Evolutionary conservation across 2,797 vertebrate species (phyloP), one percentile per base, ranked within the genome.

Genomic region (Myotis findleyi): DNA sequence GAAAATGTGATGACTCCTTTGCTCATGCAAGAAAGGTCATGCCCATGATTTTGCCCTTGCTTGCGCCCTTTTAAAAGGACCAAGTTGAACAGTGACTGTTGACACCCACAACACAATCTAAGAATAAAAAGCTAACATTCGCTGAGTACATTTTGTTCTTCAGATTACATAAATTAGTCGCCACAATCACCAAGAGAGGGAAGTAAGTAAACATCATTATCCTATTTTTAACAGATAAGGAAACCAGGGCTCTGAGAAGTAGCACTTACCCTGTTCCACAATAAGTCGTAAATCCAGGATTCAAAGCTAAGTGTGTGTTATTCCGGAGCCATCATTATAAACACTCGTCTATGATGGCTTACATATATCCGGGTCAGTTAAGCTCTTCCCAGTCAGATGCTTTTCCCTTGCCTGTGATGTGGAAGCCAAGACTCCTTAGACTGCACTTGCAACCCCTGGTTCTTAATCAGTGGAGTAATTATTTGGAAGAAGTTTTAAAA

Each of bases 91-190:
- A 55, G 17, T 8, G 41, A 68, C 55, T 36, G 6, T 62, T 86
- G 69, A 91, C 7, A 41, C 27, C 21, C 69, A 73, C 36, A 62
- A 82, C 20, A 36, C 49, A 64, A 85, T 30, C 41, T 38, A 81
- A 93, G 49, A 86, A 83, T 23, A 66, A 57, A 91, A 57, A 83
- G 23, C 36, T 95, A 69, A 55, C 33, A 27, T 91, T 90, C 41
- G 13, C 68, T 84, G 59, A 87, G 20, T 44, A 30, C 44, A 75
- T 89, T 64, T 93, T 86, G 57, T 80, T n/a, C 76, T 57, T 87
- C n/a, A n/a, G 64, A 75, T 94, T 69, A n/a, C 47, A 25, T 95
- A 72, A 33, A 2, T 41, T 84, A 47, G 68, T 53, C 36, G 92
- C 76, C 44, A n/a, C 38, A 79, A 36, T 69, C 62, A 51, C 66